phyloP scores from a whole-genome alignment of 2,113 vertebrate species.

The Cyrtonyx montezumae region DNA sequence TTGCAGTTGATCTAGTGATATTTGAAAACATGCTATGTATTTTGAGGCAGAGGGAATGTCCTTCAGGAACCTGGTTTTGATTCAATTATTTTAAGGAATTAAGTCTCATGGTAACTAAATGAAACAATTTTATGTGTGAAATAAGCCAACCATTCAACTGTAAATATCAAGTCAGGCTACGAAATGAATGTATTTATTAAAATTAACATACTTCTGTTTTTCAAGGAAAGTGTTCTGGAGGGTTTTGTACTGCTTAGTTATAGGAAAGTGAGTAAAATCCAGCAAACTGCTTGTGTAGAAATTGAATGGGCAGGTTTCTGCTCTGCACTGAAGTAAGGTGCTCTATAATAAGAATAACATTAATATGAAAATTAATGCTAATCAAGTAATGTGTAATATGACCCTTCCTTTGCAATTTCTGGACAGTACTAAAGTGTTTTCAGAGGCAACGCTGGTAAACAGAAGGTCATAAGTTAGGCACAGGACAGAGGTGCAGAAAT shows the following conservation, averaged over 20 bases:
- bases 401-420: not conserved
- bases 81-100: not conserved
- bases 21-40: not conserved
- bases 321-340: not conserved
- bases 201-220: not conserved
- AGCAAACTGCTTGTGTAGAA: not conserved
- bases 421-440: not conserved
- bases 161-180: not conserved
- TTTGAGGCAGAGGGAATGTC: not conserved
- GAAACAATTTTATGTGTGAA: not conserved
- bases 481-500: not conserved
- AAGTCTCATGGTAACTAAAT: not conserved
- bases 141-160: not conserved
- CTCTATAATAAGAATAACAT: not conserved
- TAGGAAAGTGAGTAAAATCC: not conserved
- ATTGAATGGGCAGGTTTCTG: not conserved
- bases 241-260: not conserved
- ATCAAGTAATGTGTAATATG: not conserved
- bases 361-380: not conserved
- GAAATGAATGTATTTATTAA: not conserved
- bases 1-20: not conserved
- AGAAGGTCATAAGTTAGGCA: not conserved
- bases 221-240: not conserved
- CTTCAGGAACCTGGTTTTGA: not conserved
- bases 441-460: not conserved